Percentiles rank a stretch among this genome's conserved stretches.
Conservation (phyloP, 2,888 invertebrate species). For the Tuberolachnus salignus region DNA sequence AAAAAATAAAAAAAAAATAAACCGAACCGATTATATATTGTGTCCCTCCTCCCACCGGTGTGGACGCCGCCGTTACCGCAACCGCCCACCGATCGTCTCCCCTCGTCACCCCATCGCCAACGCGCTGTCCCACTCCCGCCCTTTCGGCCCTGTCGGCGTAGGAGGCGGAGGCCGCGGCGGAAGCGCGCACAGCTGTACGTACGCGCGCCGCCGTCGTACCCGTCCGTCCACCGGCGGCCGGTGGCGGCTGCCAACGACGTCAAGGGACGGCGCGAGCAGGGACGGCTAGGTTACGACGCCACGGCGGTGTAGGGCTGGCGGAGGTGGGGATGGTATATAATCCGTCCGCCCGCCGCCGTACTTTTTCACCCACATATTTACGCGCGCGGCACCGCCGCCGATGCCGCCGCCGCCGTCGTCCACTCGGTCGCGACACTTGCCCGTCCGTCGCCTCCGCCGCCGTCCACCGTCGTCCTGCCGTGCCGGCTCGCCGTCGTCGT, state of each 20-base stretch:
- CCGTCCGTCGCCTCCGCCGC: neutral
- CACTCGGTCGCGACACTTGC: neutral
- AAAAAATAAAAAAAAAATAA: slow-evolving; percentile 22
- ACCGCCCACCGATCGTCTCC: neutral
- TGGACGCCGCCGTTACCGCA: neutral
- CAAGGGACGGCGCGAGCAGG: neutral
- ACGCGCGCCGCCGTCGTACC: slow-evolving; percentile 12
- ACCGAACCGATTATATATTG: slow-evolving; percentile 36
- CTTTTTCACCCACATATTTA: too few species aligned
- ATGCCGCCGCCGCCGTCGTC: slow-evolving; percentile 10
- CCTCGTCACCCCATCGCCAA: neutral
- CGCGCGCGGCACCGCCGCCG: neutral
- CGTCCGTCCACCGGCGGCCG: neutral
- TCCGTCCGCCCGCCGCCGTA: slow-evolving; percentile 7
- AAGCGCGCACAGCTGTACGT: slow-evolving; percentile 28
- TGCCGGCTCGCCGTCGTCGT: neutral
- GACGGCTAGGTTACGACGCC: too few species aligned
- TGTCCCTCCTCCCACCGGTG: neutral
- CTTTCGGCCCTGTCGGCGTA: neutral
- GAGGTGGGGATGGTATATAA: slow-evolving; percentile 1
- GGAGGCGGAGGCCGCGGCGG: slow-evolving; percentile 23
- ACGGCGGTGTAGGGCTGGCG: too few species aligned
- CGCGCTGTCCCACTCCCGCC: neutral
- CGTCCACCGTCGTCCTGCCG: neutral
- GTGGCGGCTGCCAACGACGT: slow-evolving; percentile 26